Evolutionary conservation across 37 sponge, comb jelly and placozoan species (phyloP).

Genomic region (Lycopodina hypogea): DNA sequence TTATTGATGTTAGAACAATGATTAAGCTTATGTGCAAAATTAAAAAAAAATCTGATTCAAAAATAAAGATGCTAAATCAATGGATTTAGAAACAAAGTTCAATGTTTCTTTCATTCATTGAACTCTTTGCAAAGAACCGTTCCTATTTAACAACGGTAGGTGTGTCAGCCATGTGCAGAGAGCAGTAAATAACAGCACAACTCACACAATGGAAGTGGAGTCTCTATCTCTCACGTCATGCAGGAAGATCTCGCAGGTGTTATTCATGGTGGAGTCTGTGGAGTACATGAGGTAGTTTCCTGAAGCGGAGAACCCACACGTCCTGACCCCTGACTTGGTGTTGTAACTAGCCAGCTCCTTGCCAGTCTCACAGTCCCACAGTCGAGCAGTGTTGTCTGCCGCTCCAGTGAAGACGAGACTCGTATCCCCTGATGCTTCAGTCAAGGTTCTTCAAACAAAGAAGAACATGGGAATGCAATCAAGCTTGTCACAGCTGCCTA

Average conservation of each 20-base stretch:
- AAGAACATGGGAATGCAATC: background rate
- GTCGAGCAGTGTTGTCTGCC: constrained; percentile 84
- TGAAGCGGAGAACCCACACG: constrained; percentile 81
- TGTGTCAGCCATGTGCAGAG: no score
- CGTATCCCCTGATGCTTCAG: constrained; percentile 57
- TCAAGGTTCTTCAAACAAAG: constrained; percentile 6
- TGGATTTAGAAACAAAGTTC: no score
- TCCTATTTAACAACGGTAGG: no score
- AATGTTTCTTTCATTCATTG: no score
- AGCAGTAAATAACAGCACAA: no score
- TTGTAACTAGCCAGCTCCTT: constrained; percentile 38
- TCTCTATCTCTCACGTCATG: constrained; percentile 53
- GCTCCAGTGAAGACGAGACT: constrained; percentile 77
- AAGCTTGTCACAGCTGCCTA: background rate
- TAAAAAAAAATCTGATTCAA: no score
- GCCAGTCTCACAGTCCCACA: constrained; percentile 97
- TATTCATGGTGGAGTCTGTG: constrained; percentile 80
- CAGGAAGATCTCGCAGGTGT: constrained; percentile 75
- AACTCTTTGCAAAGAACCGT: no score
- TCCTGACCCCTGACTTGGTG: constrained; percentile 77
- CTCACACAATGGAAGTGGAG: constrained; percentile 24
- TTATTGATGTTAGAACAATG: no score
- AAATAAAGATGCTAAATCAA: no score
- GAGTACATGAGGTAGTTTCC: constrained; percentile 71
- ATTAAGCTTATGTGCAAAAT: no score